A percentile compares a stretch with the other conserved stretches of the same genome.
phyloP scores from a whole-genome alignment of 2,888 invertebrate genomes.

The Notodonta dromedarius region DNA sequence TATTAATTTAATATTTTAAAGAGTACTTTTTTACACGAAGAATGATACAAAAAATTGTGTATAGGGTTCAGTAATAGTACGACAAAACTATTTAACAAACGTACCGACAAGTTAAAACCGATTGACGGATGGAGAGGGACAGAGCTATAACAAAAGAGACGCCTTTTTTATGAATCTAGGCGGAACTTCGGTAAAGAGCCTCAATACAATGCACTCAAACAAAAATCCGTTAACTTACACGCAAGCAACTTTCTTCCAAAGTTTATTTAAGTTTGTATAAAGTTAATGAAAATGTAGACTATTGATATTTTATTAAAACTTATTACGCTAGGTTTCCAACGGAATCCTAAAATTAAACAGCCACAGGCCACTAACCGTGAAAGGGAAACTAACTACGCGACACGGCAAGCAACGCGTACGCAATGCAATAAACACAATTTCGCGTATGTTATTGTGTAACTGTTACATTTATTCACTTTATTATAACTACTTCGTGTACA shows the following conservation, averaged over 20 bases:
- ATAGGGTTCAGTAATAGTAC: background rate
- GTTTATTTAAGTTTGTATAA: no score
- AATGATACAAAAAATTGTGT: no score
- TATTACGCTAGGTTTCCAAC: constrained; percentile 5
- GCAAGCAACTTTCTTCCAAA: no score
- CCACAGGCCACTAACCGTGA: constrained; percentile 40
- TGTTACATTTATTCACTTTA: background rate
- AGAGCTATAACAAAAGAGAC: no score
- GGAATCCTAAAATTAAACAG: constrained; percentile 37
- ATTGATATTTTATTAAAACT: no score
- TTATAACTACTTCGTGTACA: background rate
- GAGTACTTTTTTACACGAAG: background rate
- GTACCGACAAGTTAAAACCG: no score
- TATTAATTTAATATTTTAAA: constrained; percentile 11
- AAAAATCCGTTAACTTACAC: no score
- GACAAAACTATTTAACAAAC: no score
- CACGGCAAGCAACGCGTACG: constrained; percentile 37
- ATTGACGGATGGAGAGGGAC: no score
- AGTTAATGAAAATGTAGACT: background rate
- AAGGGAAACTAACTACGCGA: constrained; percentile 49
- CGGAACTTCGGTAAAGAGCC: no score
- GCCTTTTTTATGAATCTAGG: no score
- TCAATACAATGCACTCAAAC: no score
- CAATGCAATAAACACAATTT: constrained; percentile 30
- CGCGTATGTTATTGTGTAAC: constrained; percentile 21